Conservation (phyloP, 2,888 invertebrate species). For the Patella ulyssiponensis region DNA sequence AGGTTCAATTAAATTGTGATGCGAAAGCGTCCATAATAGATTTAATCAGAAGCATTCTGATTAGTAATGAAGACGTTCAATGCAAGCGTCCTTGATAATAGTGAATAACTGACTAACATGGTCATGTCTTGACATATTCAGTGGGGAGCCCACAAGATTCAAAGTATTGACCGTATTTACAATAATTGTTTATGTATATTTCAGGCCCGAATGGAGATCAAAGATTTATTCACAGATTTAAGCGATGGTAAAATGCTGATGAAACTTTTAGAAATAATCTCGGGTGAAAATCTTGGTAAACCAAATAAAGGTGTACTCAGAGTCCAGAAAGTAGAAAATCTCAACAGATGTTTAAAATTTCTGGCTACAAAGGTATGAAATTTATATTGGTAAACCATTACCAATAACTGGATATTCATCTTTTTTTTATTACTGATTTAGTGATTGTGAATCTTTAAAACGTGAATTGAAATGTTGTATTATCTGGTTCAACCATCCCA, state of each 20-base stretch:
- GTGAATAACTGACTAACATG: too few relatives aligned
- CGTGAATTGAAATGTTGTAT: background rate
- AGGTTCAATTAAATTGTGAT: too few relatives aligned
- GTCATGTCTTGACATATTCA: too few relatives aligned
- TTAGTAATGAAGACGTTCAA: too few relatives aligned
- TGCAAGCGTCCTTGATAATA: too few relatives aligned
- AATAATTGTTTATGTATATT: conserved; percentile 43
- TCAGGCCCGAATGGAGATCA: conserved; percentile 97
- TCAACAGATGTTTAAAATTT: conserved; percentile 96
- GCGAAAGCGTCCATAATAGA: too few relatives aligned
- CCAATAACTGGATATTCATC: background rate
- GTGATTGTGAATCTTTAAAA: background rate
- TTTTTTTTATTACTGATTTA: background rate
- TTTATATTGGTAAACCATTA: background rate
- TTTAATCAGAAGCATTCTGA: too few relatives aligned
- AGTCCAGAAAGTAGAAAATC: conserved; percentile 99
- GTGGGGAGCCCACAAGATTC: too few relatives aligned
- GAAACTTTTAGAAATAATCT: conserved; percentile 97
- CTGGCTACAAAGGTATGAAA: conserved; percentile 89
- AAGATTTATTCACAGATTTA: conserved; percentile 95
- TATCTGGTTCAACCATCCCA: too few relatives aligned
- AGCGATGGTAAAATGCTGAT: conserved; percentile 94
- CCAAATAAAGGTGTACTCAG: conserved; percentile 97
- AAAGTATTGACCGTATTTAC: too few relatives aligned
- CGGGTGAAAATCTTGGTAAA: conserved; percentile 95